phyloP scores from a whole-genome alignment of 1,140 invertebrate species.

The Campoletis sonorensis region DNA sequence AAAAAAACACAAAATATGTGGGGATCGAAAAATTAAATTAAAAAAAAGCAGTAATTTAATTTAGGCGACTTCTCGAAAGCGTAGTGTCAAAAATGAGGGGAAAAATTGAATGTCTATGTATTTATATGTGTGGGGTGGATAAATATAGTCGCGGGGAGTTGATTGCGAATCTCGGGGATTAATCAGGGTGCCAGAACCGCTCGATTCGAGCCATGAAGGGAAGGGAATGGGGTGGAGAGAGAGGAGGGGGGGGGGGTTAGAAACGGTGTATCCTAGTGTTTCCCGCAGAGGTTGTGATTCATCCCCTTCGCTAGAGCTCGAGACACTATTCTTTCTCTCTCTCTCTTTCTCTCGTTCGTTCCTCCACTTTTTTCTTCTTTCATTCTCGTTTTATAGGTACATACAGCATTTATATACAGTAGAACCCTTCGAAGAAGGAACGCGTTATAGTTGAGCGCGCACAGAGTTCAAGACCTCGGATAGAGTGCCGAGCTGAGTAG shows the following conservation, averaged over 20 bases:
- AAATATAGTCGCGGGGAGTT: background rate
- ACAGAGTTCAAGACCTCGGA: conserved; percentile 31
- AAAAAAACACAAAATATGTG: too few species aligned
- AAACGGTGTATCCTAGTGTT: conserved; percentile 34
- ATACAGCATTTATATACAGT: conserved; percentile 13
- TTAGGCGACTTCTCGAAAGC: too few species aligned
- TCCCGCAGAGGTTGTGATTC: conserved; percentile 23
- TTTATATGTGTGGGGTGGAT: background rate
- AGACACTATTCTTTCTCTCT: conserved; percentile 2
- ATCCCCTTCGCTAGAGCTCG: conserved; percentile 10
- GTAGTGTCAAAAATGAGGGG: background rate
- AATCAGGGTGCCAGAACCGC: conserved; percentile 18
- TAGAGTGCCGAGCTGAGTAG: conserved; percentile 22
- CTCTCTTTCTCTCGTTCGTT: background rate
- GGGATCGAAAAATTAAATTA: too few species aligned
- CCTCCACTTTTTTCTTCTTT: background rate
- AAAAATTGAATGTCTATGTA: background rate
- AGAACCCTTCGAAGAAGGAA: conserved; percentile 10
- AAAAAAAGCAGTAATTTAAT: too few species aligned
- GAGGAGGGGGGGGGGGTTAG: background rate
- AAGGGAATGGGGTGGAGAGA: too few species aligned
- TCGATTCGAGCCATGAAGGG: background rate
- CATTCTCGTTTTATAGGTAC: conserved; percentile 2
- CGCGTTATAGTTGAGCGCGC: conserved; percentile 39
- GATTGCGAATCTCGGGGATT: conserved; percentile 5